Evolutionary conservation across 53 echinoderm and acorn worm species (phyloP).

Genomic region (Apostichopus leukothele): DNA sequence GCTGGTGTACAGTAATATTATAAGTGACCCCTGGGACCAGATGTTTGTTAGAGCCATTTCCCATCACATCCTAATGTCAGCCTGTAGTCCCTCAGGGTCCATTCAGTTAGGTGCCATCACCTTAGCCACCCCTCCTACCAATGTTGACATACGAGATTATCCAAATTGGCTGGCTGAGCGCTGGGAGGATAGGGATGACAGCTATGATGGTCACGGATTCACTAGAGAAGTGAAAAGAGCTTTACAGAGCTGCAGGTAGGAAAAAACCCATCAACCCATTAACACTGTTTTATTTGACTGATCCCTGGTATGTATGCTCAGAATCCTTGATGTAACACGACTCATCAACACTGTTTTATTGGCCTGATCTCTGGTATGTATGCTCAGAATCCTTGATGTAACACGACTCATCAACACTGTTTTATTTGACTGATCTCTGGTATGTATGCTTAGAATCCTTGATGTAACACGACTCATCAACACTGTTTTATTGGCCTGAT

Average conservation of each 20-base stretch:
- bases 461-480: no score
- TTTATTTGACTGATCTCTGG: no score
- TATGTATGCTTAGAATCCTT: no score
- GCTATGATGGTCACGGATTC: conserved; percentile 63
- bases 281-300: no score
- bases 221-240: conserved; percentile 66
- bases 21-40: conserved; percentile 77
- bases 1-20: conserved; percentile 90
- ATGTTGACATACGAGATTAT: conserved; percentile 82
- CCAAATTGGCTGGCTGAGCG: conserved; percentile 81
- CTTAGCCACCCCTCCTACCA: conserved; percentile 87
- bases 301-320: no score
- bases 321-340: no score
- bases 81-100: conserved; percentile 66
- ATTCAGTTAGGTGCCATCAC: conserved; percentile 68
- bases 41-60: conserved; percentile 66
- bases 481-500: no score
- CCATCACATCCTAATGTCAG: conserved; percentile 63
- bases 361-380: no score
- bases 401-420: no score
- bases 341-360: no score
- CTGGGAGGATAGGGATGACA: conserved; percentile 58
- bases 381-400: no score
- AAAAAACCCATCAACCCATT: background rate
- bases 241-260: conserved; percentile 77